Percentiles rank a stretch among this genome's conserved stretches.
These are phyloP conservation scores for Prionailurus viverrinus DNA, from an alignment of 2,113 vertebrate species.

Conservation along the genomic window DNA sequence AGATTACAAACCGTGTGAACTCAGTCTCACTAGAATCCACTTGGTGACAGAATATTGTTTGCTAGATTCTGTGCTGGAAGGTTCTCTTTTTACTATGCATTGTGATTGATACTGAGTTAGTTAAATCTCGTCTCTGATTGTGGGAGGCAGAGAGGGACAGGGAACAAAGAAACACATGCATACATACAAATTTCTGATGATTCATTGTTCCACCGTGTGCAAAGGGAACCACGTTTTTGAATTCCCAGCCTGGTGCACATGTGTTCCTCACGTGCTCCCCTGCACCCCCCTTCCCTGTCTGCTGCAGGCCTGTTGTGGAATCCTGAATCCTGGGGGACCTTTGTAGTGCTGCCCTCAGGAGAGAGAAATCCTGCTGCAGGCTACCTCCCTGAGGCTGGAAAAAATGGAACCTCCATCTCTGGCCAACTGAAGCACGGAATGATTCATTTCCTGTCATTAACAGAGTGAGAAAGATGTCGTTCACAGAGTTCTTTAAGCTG, in stretches of 20 bases:
- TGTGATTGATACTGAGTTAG: not conserved
- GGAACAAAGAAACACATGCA: not conserved
- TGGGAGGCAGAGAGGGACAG: not conserved
- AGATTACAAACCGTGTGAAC: not conserved
- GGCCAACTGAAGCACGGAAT: constrained; percentile 11
- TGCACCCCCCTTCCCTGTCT: not conserved
- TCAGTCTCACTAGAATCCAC: not conserved
- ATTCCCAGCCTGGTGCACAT: not conserved
- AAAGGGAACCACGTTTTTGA: not conserved
- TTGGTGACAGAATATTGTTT: not conserved
- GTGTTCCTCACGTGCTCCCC: not conserved
- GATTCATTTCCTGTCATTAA: constrained; percentile 79
- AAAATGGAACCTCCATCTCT: not conserved
- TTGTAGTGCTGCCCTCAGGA: not conserved
- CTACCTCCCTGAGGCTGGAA: constrained; percentile 1
- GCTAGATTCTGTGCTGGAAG: not conserved
- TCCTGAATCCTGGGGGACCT: not conserved
- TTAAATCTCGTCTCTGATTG: constrained; percentile 11
- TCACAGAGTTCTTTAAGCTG: constrained; percentile 60
- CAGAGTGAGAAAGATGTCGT: constrained; percentile 47
- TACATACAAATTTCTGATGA: not conserved
- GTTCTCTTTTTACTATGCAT: not conserved
- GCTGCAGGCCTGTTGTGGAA: not conserved
- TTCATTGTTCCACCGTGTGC: not conserved
- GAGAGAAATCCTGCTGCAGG: not conserved